Evolutionary conservation across 2,113 vertebrate genomes (phyloP).

Genomic region (Psephotus haematonotus): DNA sequence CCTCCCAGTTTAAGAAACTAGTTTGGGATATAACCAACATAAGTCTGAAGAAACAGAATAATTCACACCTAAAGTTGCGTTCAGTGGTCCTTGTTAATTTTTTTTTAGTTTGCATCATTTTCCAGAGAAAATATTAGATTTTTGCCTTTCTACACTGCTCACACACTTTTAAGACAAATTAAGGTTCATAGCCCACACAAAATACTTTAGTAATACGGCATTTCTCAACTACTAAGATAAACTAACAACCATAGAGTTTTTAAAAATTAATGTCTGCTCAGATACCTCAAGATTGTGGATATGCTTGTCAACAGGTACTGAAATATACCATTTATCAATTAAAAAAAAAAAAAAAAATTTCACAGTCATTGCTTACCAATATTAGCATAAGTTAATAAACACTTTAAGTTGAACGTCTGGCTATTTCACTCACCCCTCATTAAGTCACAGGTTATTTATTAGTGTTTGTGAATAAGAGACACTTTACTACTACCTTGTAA

Average conservation of each 20-base stretch:
- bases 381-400: background rate
- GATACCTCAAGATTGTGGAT: background rate
- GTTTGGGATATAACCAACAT: background rate
- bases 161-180: background rate
- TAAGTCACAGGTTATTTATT: background rate
- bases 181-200: background rate
- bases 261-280: background rate
- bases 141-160: background rate
- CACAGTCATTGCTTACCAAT: background rate
- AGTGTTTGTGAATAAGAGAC: background rate
- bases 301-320: background rate
- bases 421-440: background rate
- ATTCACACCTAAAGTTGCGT: background rate
- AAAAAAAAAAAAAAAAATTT: background rate
- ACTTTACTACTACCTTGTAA: conserved; percentile 85
- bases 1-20: background rate
- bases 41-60: background rate
- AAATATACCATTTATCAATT: background rate
- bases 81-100: background rate
- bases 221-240: background rate
- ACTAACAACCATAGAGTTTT: background rate
- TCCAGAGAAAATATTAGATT: background rate
- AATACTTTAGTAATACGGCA: background rate
- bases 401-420: background rate
- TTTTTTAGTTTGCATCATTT: background rate